Evolutionary conservation across 2,888 invertebrate species (phyloP).

Genomic region (Cephus nigrinus): DNA sequence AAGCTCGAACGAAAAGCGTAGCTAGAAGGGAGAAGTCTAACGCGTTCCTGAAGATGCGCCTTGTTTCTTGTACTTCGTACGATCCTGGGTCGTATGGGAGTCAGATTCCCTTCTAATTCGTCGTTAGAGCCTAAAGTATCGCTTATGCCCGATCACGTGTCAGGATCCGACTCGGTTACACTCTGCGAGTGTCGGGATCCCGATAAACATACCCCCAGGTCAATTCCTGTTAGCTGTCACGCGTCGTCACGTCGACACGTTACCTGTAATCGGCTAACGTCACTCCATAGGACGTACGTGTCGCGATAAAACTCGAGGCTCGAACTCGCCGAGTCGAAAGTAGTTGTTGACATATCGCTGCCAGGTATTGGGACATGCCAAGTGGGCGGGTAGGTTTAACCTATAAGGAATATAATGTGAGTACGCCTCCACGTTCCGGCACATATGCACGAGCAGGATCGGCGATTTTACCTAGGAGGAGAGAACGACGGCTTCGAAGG

Average conservation of each 20-base stretch:
- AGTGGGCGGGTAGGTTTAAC: constrained; percentile 59
- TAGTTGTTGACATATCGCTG: constrained; percentile 60
- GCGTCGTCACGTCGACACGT: constrained; percentile 7
- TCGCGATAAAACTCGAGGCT: constrained; percentile 34
- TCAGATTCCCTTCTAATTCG: neutral
- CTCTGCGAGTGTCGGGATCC: neutral
- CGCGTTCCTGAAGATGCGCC: constrained; percentile 15
- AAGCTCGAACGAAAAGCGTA: constrained; percentile 40
- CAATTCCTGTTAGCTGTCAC: neutral
- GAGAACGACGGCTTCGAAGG: neutral
- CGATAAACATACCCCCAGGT: neutral
- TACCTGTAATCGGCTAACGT: constrained; percentile 20
- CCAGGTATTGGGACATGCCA: constrained; percentile 56
- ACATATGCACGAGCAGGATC: constrained; percentile 11
- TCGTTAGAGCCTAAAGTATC: neutral
- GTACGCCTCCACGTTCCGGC: constrained; percentile 52
- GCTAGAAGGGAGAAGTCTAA: neutral
- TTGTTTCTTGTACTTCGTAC: neutral
- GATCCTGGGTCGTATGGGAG: neutral
- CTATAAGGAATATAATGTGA: constrained; percentile 61
- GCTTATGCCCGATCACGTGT: neutral
- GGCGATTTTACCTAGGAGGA: neutral
- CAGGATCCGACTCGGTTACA: neutral
- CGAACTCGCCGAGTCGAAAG: constrained; percentile 47
- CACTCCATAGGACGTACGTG: constrained; percentile 10